Evolutionary conservation across 2,797 vertebrate species (phyloP).

Genomic region (Mormyrus hasselquistii): DNA sequence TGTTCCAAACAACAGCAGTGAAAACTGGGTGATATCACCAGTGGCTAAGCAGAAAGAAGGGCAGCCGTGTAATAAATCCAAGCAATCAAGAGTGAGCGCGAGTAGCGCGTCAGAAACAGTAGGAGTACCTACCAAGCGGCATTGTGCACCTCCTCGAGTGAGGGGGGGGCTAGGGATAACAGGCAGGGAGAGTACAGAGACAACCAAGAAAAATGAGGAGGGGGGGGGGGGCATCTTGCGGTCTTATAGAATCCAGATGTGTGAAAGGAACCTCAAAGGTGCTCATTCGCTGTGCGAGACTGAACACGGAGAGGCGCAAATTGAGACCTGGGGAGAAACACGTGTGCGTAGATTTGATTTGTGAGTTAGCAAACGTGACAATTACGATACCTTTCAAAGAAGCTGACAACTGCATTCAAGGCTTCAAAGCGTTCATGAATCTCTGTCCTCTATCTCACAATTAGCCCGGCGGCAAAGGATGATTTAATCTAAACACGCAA

Average conservation of each 20-base stretch:
- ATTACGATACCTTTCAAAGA: constrained; percentile 65
- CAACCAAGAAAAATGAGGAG: neutral
- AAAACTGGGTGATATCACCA: neutral
- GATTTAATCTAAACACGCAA: constrained; percentile 45
- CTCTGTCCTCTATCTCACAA: constrained; percentile 56
- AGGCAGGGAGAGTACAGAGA: neutral
- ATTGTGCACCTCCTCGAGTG: neutral
- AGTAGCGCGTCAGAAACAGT: neutral
- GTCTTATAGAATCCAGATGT: neutral
- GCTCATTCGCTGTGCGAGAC: neutral
- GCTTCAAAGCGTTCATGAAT: constrained; percentile 61
- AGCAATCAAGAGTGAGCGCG: neutral
- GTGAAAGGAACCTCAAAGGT: neutral
- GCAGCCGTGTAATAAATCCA: neutral
- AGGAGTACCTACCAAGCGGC: neutral
- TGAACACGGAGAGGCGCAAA: neutral
- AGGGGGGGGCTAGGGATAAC: neutral
- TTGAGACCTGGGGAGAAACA: constrained; percentile 43
- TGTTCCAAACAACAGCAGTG: neutral
- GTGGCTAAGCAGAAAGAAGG: neutral
- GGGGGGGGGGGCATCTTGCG: neutral
- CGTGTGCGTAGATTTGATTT: constrained; percentile 61
- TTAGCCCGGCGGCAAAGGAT: constrained; percentile 49
- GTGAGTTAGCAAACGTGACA: constrained; percentile 64
- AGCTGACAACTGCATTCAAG: constrained; percentile 60